A percentile compares a stretch with the other conserved stretches of the same genome.
Conservation (phyloP, 2,113 vertebrate genomes). For the Hippocampus zosterae region DNA sequence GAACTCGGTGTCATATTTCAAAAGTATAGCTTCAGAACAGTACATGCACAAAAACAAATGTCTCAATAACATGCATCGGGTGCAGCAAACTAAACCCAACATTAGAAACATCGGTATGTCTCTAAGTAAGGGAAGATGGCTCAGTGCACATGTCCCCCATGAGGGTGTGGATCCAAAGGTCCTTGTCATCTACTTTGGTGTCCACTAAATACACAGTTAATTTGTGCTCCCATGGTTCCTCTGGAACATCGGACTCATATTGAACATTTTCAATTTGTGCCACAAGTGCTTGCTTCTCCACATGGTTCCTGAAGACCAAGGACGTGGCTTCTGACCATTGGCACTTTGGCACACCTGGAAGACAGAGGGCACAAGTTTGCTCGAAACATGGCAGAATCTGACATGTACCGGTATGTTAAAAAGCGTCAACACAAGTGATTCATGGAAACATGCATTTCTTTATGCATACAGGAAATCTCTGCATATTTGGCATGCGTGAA, state of each 20-base stretch:
- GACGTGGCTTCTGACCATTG: conserved; percentile 90
- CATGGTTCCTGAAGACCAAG: conserved; percentile 89
- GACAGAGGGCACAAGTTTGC: conserved; percentile 6
- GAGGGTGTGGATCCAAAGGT: conserved; percentile 89
- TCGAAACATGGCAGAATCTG: neutral
- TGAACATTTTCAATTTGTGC: conserved; percentile 80
- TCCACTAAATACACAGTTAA: conserved; percentile 85
- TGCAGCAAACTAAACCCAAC: conserved; percentile 4
- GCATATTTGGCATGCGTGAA: too few species aligned
- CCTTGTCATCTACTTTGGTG: conserved; percentile 77
- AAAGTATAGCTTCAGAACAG: too few species aligned
- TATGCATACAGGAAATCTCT: too few species aligned
- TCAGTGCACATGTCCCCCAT: conserved; percentile 76
- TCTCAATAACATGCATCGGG: conserved; percentile 4
- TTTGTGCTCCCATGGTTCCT: conserved; percentile 76
- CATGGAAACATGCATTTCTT: neutral
- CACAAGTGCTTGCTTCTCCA: conserved; percentile 86
- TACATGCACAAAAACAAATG: neutral
- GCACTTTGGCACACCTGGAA: conserved; percentile 75
- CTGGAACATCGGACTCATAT: conserved; percentile 52
- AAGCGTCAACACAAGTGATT: neutral
- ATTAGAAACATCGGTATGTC: neutral
- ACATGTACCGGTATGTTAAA: neutral
- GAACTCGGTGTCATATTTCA: too few species aligned
- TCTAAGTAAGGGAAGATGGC: conserved; percentile 32